Percentiles rank a stretch among this genome's conserved stretches.
phyloP scores from a whole-genome alignment of 2,888 invertebrate genomes.

The Quadroppia sp. region DNA sequence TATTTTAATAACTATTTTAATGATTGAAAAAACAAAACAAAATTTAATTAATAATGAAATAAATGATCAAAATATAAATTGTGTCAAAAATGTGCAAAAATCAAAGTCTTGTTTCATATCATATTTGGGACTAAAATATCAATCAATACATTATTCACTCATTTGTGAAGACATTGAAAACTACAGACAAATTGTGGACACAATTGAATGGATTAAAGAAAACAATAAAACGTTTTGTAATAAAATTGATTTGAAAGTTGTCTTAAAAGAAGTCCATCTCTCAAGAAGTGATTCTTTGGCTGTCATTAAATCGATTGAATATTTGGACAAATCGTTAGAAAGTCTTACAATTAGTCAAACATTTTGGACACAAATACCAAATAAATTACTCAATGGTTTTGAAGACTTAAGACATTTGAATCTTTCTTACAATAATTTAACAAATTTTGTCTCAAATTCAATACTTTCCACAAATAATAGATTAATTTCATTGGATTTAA shows the following conservation, averaged over 20 bases:
- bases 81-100: not conserved
- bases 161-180: constrained; percentile 14
- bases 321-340: constrained; percentile 8
- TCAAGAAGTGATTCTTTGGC: constrained; percentile 20
- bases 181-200: not conserved
- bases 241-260: not conserved
- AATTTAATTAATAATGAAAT: not conserved
- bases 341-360: not conserved
- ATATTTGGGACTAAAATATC: not conserved
- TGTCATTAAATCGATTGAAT: not conserved
- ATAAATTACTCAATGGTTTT: not conserved
- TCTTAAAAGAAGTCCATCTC: not conserved
- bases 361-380: not conserved
- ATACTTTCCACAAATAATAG: not conserved
- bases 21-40: not conserved
- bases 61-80: not conserved
- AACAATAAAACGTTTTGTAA: constrained; percentile 7
- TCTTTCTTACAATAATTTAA: constrained; percentile 25
- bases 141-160: not conserved
- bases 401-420: constrained; percentile 18
- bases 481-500: constrained; percentile 36
- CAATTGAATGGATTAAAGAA: not conserved
- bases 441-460: constrained; percentile 16
- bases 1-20: not conserved
- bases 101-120: not conserved